phyloP scores from a whole-genome alignment of 30 jellyfish, hydroid and myxozoan genomes.

The Aurelia coerulea region DNA sequence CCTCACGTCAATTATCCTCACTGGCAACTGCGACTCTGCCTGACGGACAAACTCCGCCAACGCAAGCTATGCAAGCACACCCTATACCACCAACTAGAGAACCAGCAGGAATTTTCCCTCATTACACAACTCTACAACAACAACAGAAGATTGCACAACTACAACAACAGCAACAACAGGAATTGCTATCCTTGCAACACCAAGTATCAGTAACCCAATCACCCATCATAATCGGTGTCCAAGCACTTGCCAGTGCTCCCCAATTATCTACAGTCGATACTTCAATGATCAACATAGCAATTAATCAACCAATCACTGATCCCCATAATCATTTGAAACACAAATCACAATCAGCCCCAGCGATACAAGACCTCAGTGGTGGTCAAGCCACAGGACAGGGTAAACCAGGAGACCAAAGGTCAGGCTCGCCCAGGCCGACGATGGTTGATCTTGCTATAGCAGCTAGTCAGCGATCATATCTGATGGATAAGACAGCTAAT shows the following conservation, averaged over 20 bases:
- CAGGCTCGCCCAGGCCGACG: conserved; percentile 49
- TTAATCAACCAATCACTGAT: conserved; percentile 6
- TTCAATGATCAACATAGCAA: conserved; percentile 11
- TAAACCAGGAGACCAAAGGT: not conserved
- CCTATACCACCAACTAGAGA: not conserved
- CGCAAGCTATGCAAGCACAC: not conserved
- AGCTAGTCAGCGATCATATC: conserved; percentile 63
- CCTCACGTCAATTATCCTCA: conserved; percentile 1
- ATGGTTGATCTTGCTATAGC: conserved; percentile 79
- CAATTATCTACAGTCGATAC: conserved; percentile 25
- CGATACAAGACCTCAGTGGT: not conserved
- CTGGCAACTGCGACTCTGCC: not conserved
- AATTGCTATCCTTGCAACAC: not conserved
- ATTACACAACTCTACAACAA: no score
- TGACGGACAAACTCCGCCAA: no score
- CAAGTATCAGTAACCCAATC: no score
- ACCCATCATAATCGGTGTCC: conserved; percentile 2
- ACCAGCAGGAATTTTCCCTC: no score
- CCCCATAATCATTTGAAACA: not conserved
- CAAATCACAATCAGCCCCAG: conserved; percentile 4
- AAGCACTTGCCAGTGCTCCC: not conserved
- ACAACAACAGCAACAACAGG: not conserved
- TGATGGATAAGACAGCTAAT: conserved; percentile 14
- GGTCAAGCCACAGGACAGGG: not conserved
- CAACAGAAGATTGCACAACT: no score